These are phyloP conservation scores for Trichonephila clavipes DNA, from an alignment of 1,140 invertebrate genomes.

Conservation along the genomic window DNA sequence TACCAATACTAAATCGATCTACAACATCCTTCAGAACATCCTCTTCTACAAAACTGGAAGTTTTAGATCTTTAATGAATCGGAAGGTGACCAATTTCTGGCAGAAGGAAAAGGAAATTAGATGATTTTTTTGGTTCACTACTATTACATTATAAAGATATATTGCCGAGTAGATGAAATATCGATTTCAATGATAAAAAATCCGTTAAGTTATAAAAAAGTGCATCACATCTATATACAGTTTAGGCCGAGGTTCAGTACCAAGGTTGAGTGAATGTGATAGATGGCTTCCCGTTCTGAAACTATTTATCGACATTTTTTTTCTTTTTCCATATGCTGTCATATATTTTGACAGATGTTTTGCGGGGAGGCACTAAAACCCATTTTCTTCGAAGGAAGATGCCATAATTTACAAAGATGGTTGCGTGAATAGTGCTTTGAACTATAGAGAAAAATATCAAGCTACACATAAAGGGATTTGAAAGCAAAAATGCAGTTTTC, in stretches of 20 bases:
- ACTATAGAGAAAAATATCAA: not conserved
- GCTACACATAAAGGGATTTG: not conserved
- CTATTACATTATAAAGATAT: not conserved
- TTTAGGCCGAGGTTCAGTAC: not conserved
- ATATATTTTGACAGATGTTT: slow-evolving; percentile 15
- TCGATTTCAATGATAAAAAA: not conserved
- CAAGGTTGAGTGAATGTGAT: not conserved
- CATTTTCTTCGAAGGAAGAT: not conserved
- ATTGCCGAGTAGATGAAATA: not conserved
- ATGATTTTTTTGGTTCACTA: not conserved
- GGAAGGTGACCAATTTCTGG: not conserved
- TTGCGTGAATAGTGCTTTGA: not conserved
- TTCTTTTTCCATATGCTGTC: not conserved
- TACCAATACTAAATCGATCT: no score
- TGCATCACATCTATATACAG: not conserved
- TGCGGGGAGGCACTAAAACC: not conserved
- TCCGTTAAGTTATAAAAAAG: not conserved
- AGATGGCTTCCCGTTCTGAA: not conserved
- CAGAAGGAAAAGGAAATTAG: not conserved
- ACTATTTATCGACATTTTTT: slow-evolving; percentile 20
- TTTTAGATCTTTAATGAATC: not conserved
- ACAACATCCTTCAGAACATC: not conserved
- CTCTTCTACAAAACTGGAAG: not conserved
- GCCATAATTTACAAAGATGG: not conserved
- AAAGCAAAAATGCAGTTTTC: not conserved